Base-by-base conservation (phyloP, 37 sponge, comb jelly and placozoan species). In the Haliclona indistincta region DNA sequence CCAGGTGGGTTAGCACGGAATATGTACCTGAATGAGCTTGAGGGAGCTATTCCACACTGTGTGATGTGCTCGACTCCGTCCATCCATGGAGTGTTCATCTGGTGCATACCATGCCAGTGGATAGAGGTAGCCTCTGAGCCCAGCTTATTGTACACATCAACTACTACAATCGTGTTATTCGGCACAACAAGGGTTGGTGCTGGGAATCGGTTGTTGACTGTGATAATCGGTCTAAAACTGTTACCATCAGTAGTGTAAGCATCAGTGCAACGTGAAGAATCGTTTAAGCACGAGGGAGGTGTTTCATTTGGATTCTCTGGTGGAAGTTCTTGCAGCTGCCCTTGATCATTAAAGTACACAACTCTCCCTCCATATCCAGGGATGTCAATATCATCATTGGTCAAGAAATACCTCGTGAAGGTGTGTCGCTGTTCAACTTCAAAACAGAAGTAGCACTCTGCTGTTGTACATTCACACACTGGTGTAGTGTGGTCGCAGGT, bases 31-130 rank as follows among this genome's bases (percentile, higher is more conserved):
- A 78, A 88, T 47, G 49, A 47, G 7, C 6, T 33, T 44, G 49
- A 32, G 2, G 89, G 74, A 2, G 1, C 30, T 15, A 88, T 82
- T 4, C 73, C 74, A 71, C 83, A 78, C 44, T 88, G 83, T 39
- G 89, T 83, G 6, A 82, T 45, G 19, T 33, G 39, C 10, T 58
- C 74, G 11, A 70, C 80, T n/a, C 89, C 89, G 63, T 88, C 89
- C 79, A 77, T 77, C 79, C 79, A 82, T 3, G 76, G 77, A 3
- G 78, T 82, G 29, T 68, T 63, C 20, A 32, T 54, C 63, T 74
- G 78, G 33, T 64, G 66, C 75, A 81, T 36, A 0, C 89, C 89
- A 71, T 88, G 89, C 89, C 83, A 87, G 64, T 87, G 88, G 13
- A 87, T 76, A 36, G 77, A 44, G 51, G 67, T 68, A 35, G 73